Conservation (phyloP, 2,888 invertebrate genomes). For the Temnothorax ravouxi region DNA sequence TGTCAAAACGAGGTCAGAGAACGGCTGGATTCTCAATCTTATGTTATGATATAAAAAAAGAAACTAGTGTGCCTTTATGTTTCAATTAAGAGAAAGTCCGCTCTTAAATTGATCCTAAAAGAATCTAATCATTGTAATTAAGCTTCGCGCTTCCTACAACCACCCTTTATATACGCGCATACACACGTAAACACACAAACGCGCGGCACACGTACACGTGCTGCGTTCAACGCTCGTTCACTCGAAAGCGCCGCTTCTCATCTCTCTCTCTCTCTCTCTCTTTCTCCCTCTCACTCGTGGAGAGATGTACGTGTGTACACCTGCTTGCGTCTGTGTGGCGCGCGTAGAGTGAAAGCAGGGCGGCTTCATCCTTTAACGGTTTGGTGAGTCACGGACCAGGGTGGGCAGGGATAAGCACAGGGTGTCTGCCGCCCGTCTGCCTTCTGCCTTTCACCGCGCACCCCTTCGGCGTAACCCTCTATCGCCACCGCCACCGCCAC, state of each 20-base stretch:
- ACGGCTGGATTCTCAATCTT: neutral
- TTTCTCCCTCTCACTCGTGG: constrained; percentile 2
- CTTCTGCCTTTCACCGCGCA: constrained; percentile 81
- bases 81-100: constrained; percentile 15
- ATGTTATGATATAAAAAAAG: neutral
- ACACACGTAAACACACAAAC: neutral
- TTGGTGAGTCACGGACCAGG: constrained; percentile 84
- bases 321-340: constrained; percentile 53
- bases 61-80: neutral
- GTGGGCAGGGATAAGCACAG: constrained; percentile 82
- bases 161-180: constrained; percentile 24
- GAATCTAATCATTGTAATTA: constrained; percentile 23
- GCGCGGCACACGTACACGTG: constrained; percentile 18
- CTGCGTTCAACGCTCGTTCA: constrained; percentile 60
- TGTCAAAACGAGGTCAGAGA: neutral
- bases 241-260: constrained; percentile 41
- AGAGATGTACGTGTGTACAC: constrained; percentile 45
- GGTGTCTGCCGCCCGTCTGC: constrained; percentile 86
- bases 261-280: constrained; percentile 4
- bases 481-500: constrained; percentile 59
- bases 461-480: constrained; percentile 70
- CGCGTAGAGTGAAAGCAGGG: constrained; percentile 78
- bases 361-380: constrained; percentile 85
- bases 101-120: neutral
- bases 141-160: neutral